A percentile compares a stretch with the other conserved stretches of the same genome.
phyloP scores from a whole-genome alignment of 2,797 vertebrate species.

The Rhinogobio ventralis region DNA sequence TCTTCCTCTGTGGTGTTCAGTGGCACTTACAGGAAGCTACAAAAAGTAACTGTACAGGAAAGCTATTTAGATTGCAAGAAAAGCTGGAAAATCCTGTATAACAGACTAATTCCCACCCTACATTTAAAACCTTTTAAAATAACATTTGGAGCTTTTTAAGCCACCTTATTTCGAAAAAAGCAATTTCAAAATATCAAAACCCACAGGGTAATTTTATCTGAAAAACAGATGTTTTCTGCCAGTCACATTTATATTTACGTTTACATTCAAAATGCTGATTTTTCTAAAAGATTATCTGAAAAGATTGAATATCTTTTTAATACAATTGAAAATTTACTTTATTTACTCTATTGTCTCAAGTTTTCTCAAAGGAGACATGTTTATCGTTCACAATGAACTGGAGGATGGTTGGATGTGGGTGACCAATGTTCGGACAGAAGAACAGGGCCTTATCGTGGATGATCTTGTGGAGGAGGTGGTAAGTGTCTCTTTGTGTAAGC shows the following conservation, averaged over 20 bases:
- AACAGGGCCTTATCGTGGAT: constrained; percentile 98
- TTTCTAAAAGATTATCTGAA: neutral
- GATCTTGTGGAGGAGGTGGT: constrained; percentile 98
- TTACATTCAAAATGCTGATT: neutral
- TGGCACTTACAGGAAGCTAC: neutral
- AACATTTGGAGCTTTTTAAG: neutral
- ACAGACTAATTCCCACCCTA: neutral
- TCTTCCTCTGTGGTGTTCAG: neutral
- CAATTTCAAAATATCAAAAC: neutral
- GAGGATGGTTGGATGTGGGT: constrained; percentile 99
- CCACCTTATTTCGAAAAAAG: neutral
- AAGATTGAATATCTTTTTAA: neutral
- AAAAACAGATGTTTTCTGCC: neutral
- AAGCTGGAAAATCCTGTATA: neutral
- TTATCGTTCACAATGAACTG: constrained; percentile 99
- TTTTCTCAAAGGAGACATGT: constrained; percentile 99
- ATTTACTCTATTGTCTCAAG: constrained; percentile 69
- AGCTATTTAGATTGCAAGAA: neutral
- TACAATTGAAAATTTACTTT: neutral
- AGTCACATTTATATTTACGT: neutral
- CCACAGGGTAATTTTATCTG: neutral
- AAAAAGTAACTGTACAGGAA: neutral
- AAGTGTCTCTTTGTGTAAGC: constrained; percentile 71
- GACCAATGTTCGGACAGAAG: constrained; percentile 95
- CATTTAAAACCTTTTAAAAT: neutral